phyloP scores from a whole-genome alignment of 1,140 invertebrate species.

The Asbolus verrucosus region DNA sequence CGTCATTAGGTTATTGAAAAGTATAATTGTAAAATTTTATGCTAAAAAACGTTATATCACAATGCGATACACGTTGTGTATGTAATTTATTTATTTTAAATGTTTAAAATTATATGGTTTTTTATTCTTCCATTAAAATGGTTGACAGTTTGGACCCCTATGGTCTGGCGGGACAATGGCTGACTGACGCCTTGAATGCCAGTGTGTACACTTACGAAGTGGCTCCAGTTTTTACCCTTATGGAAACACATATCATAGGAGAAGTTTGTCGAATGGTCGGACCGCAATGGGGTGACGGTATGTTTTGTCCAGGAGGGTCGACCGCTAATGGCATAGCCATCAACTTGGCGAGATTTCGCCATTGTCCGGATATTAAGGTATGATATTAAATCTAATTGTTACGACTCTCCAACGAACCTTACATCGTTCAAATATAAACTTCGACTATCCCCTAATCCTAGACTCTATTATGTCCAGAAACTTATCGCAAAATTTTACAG shows the following conservation, averaged over 20 bases:
- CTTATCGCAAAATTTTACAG: slow-evolving; percentile 53
- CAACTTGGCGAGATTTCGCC: slow-evolving; percentile 71
- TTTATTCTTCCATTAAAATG: no score
- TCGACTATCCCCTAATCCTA: not conserved
- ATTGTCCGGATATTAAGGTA: slow-evolving; percentile 71
- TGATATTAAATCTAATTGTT: slow-evolving; percentile 29
- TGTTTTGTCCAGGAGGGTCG: slow-evolving; percentile 81
- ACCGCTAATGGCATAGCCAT: slow-evolving; percentile 79
- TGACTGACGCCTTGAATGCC: slow-evolving; percentile 68
- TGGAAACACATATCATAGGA: slow-evolving; percentile 66
- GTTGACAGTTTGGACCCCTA: slow-evolving; percentile 67
- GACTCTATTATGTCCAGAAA: no score
- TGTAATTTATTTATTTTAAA: no score
- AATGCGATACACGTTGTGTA: no score
- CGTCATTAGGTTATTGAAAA: no score
- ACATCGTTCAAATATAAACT: not conserved
- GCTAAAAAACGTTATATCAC: no score
- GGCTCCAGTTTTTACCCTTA: slow-evolving; percentile 70
- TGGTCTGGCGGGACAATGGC: slow-evolving; percentile 69
- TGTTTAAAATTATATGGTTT: no score
- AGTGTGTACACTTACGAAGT: slow-evolving; percentile 71
- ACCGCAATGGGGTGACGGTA: slow-evolving; percentile 70
- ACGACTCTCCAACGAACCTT: slow-evolving; percentile 1
- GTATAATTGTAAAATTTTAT: no score
- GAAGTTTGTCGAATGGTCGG: slow-evolving; percentile 69